phyloP scores from a whole-genome alignment of 35 echinoderm and acorn worm species.

The Hemicentrotus pulcherrimus region DNA sequence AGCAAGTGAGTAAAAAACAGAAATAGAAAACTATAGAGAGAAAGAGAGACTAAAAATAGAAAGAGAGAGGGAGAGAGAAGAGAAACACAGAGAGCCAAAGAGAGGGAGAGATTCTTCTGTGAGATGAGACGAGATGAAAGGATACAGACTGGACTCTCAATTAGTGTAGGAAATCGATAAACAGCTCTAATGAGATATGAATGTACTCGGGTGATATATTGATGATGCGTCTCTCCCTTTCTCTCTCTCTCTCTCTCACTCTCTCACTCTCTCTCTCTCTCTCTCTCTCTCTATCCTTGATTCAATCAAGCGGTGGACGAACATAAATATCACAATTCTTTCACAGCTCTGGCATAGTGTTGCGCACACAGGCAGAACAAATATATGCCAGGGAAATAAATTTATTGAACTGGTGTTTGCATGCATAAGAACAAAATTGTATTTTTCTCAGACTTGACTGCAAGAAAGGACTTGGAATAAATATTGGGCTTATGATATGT shows the following conservation, averaged over 20 bases:
- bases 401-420: too few species aligned
- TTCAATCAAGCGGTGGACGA: not conserved
- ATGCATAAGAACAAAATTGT: too few species aligned
- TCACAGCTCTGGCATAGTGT: too few species aligned
- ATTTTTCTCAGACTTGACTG: too few species aligned
- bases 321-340: too few species aligned
- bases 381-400: too few species aligned
- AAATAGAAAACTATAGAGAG: not conserved
- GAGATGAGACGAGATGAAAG: not conserved
- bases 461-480: too few species aligned
- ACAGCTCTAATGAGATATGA: constrained; percentile 9
- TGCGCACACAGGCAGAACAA: too few species aligned
- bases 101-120: not conserved
- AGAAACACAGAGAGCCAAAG: not conserved
- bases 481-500: too few species aligned
- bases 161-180: not conserved
- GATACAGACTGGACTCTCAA: not conserved
- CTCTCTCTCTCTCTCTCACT: not conserved
- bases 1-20: not conserved
- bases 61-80: not conserved
- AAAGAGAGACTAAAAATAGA: not conserved
- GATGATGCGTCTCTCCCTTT: not conserved
- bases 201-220: not conserved
- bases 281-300: not conserved
- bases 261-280: not conserved